Evolutionary conservation across 2,797 vertebrate genomes (phyloP), one percentile per base, ranked within the genome.

Genomic region (Periophthalmus magnuspinnatus): DNA sequence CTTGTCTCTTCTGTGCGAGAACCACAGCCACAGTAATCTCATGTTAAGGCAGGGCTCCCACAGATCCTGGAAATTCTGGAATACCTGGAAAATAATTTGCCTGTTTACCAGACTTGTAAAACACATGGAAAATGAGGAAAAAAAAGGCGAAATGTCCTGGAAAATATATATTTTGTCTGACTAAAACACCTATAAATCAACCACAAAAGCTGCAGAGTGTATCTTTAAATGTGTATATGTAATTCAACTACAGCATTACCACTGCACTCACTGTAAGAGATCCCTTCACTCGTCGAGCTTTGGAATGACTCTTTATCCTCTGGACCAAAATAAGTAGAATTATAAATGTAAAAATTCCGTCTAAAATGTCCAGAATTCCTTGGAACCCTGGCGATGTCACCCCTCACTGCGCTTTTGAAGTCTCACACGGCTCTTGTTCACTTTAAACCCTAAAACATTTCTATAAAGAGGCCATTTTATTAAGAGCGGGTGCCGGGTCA

Each of bases 401-500:
- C 56, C 66, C 17, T 22, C 22, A 17, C 34, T 13, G 33, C 9
- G 60, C 79, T 76, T 65, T 80, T 67, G 70, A 72, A 65, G 68
- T 57, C 9, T 41, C 57, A 34, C 16, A 67, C 47, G 16, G 60
- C 17, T 68, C 69, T 59, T 73, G 77, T 86, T 74, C 72, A 71
- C 34, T 78, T 78, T 70, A 58, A 45, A 2, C 66, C 75, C 71
- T 1, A 66, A 80, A 67, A 75, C 64, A 1, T 66, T 47, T 0
- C 64, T 54, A 52, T 84, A 78, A 81, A 84, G 64, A 55, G 3
- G 48, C 8, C 60, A 21, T 63, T 64, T 68, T 38, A 24, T 19
- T 65, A 24, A 64, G 64, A 55, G 10, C 16, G 71, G 75, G 69
- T 72, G 33, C 75, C 2, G 32, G 11, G 69, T 71, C 75, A 59